Evolutionary conservation across 2,888 invertebrate genomes (phyloP), one percentile per base, ranked within the genome.

Genomic region (Loripinus fragilis): DNA sequence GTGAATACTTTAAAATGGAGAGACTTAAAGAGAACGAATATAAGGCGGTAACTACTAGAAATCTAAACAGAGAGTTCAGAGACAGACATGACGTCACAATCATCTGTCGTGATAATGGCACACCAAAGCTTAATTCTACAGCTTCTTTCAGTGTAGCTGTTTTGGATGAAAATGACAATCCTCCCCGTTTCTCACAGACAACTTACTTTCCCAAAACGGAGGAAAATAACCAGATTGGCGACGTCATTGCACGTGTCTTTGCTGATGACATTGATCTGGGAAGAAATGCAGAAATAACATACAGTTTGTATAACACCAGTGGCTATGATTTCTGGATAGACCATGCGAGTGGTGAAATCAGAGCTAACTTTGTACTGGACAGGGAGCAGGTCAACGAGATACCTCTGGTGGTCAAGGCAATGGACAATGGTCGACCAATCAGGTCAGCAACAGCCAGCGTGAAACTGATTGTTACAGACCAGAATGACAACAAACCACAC

Each of bases 81-180:
- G 83, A 81, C n/a, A 68, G 41, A 2, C 83, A 87, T 65, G 76
- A 84, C n/a, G 83, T 89, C 12, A 78, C 64, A 5, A 83, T 89
- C 20, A 77, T 78, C 7, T 89, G 89, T 60, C 66, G 80, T 12
- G 89, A 89, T 72, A 82, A 71, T 48, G 89, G 89, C 1, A 71
- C 79, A 0, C 88, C 89, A 10, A 81, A 88, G 0, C 64, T 87
- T 48, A 87, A 76, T 65, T 74, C 84, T 2, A 79, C 86, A 17
- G 80, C 83, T 12, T 68, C 71, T n/a, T 89, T 89, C 73, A 72
- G 65, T 10, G 88, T 90, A 7, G 72, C 80, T 28, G 96, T 98
- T 0, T 94, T 95, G 64, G 98, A 98, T 90, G 95, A 97, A 2
- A 98, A 98, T 90, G 98, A 98, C 91, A 98, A 98, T 93, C 95